These are phyloP conservation scores for Syrmaticus mikado DNA, from an alignment of 2,113 vertebrate species.

Conservation along the genomic window DNA sequence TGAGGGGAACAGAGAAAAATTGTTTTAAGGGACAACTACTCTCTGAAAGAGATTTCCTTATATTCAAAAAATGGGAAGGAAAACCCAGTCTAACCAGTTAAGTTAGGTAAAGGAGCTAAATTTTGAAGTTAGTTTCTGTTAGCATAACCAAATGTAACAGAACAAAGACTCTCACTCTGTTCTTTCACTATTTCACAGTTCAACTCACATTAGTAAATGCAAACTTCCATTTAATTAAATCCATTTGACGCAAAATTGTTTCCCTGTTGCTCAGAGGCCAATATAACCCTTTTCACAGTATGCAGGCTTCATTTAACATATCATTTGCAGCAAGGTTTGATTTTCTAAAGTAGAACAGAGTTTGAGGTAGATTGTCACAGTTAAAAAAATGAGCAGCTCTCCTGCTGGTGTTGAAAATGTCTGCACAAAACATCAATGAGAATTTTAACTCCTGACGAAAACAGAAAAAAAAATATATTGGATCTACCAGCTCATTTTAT, in stretches of 20 bases:
- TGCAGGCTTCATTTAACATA: background rate
- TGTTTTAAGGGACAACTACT: background rate
- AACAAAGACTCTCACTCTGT: background rate
- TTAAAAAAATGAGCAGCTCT: background rate
- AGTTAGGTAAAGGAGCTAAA: background rate
- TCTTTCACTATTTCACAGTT: background rate
- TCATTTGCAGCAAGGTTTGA: background rate
- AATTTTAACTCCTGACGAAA: background rate
- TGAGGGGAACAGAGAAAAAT: background rate
- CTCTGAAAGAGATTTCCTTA: background rate
- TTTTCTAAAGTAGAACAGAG: background rate
- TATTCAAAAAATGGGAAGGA: background rate
- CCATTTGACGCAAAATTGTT: background rate
- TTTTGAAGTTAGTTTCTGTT: background rate
- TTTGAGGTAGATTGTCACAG: background rate
- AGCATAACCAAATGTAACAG: background rate
- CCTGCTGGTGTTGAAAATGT: background rate
- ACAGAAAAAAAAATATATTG: background rate
- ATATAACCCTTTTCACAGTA: background rate
- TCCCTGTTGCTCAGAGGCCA: background rate
- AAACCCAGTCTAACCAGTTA: background rate
- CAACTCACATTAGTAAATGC: background rate
- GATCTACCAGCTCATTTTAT: background rate
- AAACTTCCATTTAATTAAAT: slow-evolving; percentile 1
- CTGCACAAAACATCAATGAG: background rate